Evolutionary conservation across 2,797 vertebrate species (phyloP).

Genomic region (Lindbergichthys nudifrons): DNA sequence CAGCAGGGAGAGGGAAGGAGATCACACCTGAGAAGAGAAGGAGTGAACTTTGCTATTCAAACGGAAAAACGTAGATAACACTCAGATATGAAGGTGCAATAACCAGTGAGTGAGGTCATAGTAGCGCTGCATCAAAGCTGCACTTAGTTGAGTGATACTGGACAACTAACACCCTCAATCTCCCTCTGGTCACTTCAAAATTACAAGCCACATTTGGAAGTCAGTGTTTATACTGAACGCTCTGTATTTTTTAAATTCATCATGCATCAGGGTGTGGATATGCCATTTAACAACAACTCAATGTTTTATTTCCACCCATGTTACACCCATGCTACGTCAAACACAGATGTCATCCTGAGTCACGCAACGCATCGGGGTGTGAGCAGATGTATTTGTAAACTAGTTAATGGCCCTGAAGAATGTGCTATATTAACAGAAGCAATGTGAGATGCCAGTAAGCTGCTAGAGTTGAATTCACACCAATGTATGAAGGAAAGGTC

Average conservation of each 20-base stretch:
- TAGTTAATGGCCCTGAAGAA: slow-evolving; percentile 33
- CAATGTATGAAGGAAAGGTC: slow-evolving; percentile 27
- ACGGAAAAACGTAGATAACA: slow-evolving; percentile 59
- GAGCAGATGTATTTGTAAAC: slow-evolving; percentile 10
- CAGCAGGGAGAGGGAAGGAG: background rate
- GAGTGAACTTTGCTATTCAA: slow-evolving; percentile 53
- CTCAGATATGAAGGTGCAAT: slow-evolving; percentile 49
- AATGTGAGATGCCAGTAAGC: slow-evolving; percentile 26
- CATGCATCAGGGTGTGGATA: slow-evolving; percentile 41
- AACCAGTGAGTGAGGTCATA: slow-evolving; percentile 54
- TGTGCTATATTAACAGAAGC: slow-evolving; percentile 23
- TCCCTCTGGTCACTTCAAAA: slow-evolving; percentile 17
- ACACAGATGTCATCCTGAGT: slow-evolving; percentile 34
- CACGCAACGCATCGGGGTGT: slow-evolving; percentile 53
- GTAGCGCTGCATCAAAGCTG: slow-evolving; percentile 4
- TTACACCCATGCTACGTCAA: slow-evolving; percentile 52
- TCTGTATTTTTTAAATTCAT: slow-evolving; percentile 15
- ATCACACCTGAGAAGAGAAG: background rate
- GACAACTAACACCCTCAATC: slow-evolving; percentile 10
- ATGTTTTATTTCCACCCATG: slow-evolving; percentile 45
- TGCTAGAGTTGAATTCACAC: slow-evolving; percentile 24
- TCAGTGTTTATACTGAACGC: background rate
- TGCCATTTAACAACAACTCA: background rate
- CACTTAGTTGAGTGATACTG: slow-evolving; percentile 18
- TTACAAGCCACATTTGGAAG: background rate